Evolutionary conservation across 2,888 invertebrate species (phyloP), one percentile per base, ranked within the genome.

Genomic region (Anorthoa munda): DNA sequence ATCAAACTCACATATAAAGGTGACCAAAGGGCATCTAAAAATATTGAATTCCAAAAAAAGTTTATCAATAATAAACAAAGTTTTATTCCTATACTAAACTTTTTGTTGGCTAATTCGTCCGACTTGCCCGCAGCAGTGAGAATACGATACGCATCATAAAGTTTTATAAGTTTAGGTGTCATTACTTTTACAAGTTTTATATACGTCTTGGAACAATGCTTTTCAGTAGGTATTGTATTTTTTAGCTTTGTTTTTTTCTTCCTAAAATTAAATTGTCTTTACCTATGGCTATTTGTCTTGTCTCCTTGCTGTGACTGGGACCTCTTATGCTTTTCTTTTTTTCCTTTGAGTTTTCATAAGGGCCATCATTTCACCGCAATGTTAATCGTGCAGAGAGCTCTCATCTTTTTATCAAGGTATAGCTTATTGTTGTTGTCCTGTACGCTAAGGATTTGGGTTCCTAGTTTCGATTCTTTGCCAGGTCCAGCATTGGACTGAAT

Each of bases 81-180:
- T 26, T 59, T 67, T 64, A 53, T 71, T 48, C 31, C 5, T 17
- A 9, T 45, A 13, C 11, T 26, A 45, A 50, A 51, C n/a, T 65
- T 65, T 77, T 78, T 77, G 73, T 55, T 45, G 7, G 7, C n/a
- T 7, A 26, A 55, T 50, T 55, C 23, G 67, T 46, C 68, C 80
- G 65, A 61, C 26, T 75, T 46, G 75, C 39, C 60, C 56, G 39
- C 15, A 50, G 39, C 13, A 50, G 18, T 60, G 3, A 61, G 60
- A 65, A 56, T 23, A 46, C 17, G 64, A 60, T 51, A 53, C 21
- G 26, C 65, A 13, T 48, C 56, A 48, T 66, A 66, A 60, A 39
- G 11, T 58, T 73, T 66, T 58, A 65, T 61, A 17, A 12, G 46
- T 17, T n/a, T 66, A 31, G 17, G 13, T 48, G 48, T 70, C 18